phyloP scores from a whole-genome alignment of 2,113 vertebrate species.

The Odobenus rosmarus region DNA sequence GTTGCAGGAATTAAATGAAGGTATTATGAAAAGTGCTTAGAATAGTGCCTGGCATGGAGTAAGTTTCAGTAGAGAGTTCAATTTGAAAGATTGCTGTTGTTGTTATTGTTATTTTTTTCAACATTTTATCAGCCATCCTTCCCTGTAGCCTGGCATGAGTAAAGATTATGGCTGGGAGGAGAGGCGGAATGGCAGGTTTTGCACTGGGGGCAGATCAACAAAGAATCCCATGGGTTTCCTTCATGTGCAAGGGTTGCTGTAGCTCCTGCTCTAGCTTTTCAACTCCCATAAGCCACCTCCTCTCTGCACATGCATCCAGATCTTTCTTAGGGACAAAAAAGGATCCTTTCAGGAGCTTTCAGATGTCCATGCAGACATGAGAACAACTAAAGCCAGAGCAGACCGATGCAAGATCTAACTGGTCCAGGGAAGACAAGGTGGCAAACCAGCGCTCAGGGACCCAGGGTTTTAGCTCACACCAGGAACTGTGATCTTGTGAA shows the following conservation, averaged over 20 bases:
- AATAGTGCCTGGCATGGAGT: neutral
- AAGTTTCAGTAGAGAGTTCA: neutral
- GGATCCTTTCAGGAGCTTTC: neutral
- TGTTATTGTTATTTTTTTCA: neutral
- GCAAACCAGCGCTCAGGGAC: rapidly evolving
- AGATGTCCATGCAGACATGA: neutral
- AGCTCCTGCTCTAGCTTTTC: neutral
- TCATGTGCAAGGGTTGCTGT: neutral
- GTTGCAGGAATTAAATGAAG: neutral
- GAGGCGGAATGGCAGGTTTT: neutral
- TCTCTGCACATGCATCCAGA: neutral
- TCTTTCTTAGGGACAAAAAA: neutral
- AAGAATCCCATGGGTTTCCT: neutral
- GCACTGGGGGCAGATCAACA: neutral
- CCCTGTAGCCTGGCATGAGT: neutral
- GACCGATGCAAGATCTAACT: neutral
- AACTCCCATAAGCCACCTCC: neutral
- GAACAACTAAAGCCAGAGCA: neutral
- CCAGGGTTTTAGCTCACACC: neutral
- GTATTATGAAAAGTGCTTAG: neutral
- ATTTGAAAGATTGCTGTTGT: neutral
- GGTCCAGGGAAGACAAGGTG: neutral
- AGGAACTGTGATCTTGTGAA: neutral
- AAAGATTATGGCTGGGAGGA: neutral
- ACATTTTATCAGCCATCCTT: neutral